A percentile compares a stretch with the other conserved stretches of the same genome.
Evolutionary conservation across 2,797 vertebrate species (phyloP).

Genomic region (Peromyscus aztecus): DNA sequence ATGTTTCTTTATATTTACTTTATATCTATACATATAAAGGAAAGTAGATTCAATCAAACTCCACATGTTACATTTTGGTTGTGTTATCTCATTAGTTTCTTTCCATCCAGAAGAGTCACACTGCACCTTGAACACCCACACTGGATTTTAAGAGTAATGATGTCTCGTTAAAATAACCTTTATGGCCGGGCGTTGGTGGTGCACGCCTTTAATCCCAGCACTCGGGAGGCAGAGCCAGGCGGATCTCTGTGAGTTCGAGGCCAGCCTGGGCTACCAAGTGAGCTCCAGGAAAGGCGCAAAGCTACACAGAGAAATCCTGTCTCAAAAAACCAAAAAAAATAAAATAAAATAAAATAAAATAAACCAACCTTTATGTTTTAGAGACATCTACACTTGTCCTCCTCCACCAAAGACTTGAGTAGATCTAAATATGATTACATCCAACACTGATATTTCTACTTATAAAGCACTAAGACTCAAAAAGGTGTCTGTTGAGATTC

Average conservation of each 20-base stretch:
- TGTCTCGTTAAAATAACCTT: not conserved
- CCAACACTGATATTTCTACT: not conserved
- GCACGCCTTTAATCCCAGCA: too few species aligned
- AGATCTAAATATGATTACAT: not conserved
- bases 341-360: too few species aligned
- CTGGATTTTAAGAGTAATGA: not conserved
- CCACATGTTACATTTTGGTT: not conserved
- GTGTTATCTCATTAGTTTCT: not conserved
- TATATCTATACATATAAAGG: slow-evolving; percentile 9
- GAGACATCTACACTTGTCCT: not conserved
- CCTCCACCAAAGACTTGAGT: not conserved
- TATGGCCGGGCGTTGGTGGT: too few species aligned
- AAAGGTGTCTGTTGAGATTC: not conserved
- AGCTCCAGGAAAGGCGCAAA: too few species aligned
- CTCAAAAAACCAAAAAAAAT: too few species aligned
- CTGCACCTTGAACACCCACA: not conserved
- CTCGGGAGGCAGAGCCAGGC: too few species aligned
- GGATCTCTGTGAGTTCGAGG: too few species aligned
- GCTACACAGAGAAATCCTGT: too few species aligned
- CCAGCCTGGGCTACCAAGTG: too few species aligned
- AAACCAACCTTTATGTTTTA: slow-evolving; percentile 16
- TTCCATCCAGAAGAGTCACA: not conserved
- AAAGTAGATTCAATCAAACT: not conserved
- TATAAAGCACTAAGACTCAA: slow-evolving; percentile 1
- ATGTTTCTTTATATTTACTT: slow-evolving; percentile 40